Evolutionary conservation across 2,888 invertebrate genomes (phyloP), one percentile per base, ranked within the genome.

Genomic region (Tipula unca): DNA sequence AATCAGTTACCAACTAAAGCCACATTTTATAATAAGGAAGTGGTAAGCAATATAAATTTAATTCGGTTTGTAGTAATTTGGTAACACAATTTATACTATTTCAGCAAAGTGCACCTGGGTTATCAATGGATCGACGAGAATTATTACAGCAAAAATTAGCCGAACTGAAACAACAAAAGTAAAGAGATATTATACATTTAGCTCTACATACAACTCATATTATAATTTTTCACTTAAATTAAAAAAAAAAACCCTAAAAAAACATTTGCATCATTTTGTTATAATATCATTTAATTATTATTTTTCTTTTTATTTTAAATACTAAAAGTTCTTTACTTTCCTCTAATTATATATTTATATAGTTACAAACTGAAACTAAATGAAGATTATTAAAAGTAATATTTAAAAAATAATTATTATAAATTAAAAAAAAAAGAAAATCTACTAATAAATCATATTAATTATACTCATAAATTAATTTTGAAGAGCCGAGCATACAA

Each of bases 61-160:
- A 48, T 2, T 82, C 1, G n/a, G 29, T 0, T 6, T 29, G 29
- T n/a, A 84, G 8, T 13, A 1, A 84, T 39, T 39, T 84, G 20
- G 25, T 84, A 10, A 17, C 13, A 32, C 82, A 85, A 87, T 85
- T 86, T 69, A 84, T 69, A 25, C 8, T 69, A 25, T 69, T 69
- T 25, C 69, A 69, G 14, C 86, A 91, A 90, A 90, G 90, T 3
- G 10, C 14, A 87, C 89, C 90, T 20, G 91, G 91, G 87, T 87
- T 91, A 86, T 90, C 91, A 85, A 90, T 90, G 39, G 90, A 90
- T 88, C 91, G 91, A 48, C 88, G 91, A 86, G 90, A 90, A 86
- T 90, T 90, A 86, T 89, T 91, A 86, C 91, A 91, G 87, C 91
- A 91, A 32, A 91, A 91, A 86, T 87, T 91, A 87, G 90, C 91